These are phyloP conservation scores for Corvus hawaiiensis DNA, from an alignment of 2,113 vertebrate genomes.

Conservation along the genomic window DNA sequence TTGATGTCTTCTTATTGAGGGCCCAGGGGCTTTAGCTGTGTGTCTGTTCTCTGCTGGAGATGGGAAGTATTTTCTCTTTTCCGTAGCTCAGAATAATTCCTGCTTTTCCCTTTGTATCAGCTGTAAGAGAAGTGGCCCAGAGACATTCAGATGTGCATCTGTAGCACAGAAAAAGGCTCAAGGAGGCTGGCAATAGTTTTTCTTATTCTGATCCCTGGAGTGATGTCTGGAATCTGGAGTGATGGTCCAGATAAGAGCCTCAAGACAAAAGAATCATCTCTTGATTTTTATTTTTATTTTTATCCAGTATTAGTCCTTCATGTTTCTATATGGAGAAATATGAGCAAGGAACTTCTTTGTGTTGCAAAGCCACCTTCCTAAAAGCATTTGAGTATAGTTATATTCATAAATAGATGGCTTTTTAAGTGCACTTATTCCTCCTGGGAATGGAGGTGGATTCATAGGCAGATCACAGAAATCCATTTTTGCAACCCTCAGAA, in stretches of 20 bases:
- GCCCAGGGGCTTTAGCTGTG: not conserved
- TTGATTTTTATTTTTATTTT: not conserved
- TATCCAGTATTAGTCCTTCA: not conserved
- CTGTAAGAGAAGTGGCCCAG: not conserved
- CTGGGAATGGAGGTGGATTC: not conserved
- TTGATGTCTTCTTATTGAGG: slow-evolving; percentile 42
- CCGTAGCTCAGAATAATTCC: not conserved
- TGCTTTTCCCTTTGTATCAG: not conserved
- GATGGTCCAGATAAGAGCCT: not conserved
- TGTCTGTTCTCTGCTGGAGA: slow-evolving; percentile 30
- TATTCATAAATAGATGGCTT: not conserved
- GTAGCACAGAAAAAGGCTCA: not conserved
- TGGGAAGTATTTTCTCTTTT: slow-evolving; percentile 37
- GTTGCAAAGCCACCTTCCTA: not conserved
- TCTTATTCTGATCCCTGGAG: not conserved
- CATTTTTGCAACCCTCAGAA: not conserved
- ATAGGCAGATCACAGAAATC: not conserved
- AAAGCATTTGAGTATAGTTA: not conserved
- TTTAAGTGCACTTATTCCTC: not conserved
- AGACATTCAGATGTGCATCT: not conserved
- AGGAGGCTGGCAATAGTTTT: not conserved
- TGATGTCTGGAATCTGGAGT: not conserved
- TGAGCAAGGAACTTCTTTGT: not conserved
- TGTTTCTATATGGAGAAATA: not conserved
- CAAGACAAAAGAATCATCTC: not conserved